Base-by-base conservation (phyloP, 1,140 invertebrate genomes). In the Caenorhabditis tropicalis region DNA sequence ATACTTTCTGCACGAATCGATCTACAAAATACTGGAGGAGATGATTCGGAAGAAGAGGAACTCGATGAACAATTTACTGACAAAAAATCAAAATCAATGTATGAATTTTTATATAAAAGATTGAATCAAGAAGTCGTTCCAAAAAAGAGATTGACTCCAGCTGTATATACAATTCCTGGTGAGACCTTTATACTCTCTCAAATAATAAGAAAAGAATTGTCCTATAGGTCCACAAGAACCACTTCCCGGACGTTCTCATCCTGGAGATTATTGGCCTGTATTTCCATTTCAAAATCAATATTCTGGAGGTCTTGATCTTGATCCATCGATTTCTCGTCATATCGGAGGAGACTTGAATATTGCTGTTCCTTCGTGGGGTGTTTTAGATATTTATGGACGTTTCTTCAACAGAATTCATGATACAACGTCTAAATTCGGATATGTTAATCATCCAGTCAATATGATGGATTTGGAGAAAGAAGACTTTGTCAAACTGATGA, bases 321-420 rank as follows among this genome's bases (percentile, higher is more conserved):
- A 70, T 74, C 60, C 82, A 12, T 65, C 53, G 29, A 49, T 82
- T 36, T 86, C 86, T 81, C 58, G 79, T 56, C 87, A 88, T 46
- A 88, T 88, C 39, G 87, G 87, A 70, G 87, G 87, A 39, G 87
- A 88, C 46, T 46, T 88, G 10, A 88, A 88, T 79, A 65, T 88
- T 39, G 87, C 87, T 7, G 87, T 88, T 39, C 87, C 87, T n/a
- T 83, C 86, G 19, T 88, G 87, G 87, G 87, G 87, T 6, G 87
- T 88, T 33, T 16, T 88, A 46, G 87, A 88, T 60, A 88, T 88
- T 46, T 86, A 74, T 48, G 87, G 86, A 15, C 82, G 85, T 27
- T 86, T 86, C 82, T 86, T 86, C 56, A 86, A 86, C 70, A 82
- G 85, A 80, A 85, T 86, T 58, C 58, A 31, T 12, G 85, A 86